Evolutionary conservation across 2,888 invertebrate species (phyloP), one percentile per base, ranked within the genome.

Genomic region (Ochropleura plecta): DNA sequence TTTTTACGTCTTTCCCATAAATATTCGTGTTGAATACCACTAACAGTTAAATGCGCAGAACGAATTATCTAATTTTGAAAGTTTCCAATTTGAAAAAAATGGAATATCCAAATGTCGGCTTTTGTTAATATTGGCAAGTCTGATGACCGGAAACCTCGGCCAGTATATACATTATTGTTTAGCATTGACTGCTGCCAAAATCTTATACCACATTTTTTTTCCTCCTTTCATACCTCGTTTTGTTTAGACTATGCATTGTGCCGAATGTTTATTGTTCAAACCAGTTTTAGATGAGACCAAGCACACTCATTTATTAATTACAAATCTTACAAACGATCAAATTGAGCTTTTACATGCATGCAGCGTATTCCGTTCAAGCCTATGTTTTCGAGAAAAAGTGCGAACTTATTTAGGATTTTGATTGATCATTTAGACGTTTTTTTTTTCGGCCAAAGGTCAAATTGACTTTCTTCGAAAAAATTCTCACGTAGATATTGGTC

Each of bases 161-260:
- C 81, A 82, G 82, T 85, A 71, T 76, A 48, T 66, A 70, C 68
- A 72, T 78, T 76, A 85, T 84, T 89, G 88, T 89, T 88, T 88
- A 87, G 74, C 72, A 82, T 82, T 76, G 68, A 51, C 66, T 78
- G 82, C 65, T 92, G 92, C 91, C 92, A 92, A 91, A 88, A 86
- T 76, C 60, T 77, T 85, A 51, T 71, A 81, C 70, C 76, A 76
- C 67, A 51, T 57, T 70, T 73, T 84, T 73, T 84, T 77, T 71
- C 30, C 51, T 59, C 6, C 69, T 46, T 44, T 63, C 44, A 8
- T 55, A 55, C n/a, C 77, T 73, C 51, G 65, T 73, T 73, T 73
- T 70, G 60, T 68, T 59, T 66, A 72, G n/a, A 74, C 51, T 44
- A 30, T 64, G 48, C 12, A 42, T 63, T 73, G 14, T n/a, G 44